phyloP scores from a whole-genome alignment of 2,888 invertebrate genomes.

The Toxonevra muliebris region DNA sequence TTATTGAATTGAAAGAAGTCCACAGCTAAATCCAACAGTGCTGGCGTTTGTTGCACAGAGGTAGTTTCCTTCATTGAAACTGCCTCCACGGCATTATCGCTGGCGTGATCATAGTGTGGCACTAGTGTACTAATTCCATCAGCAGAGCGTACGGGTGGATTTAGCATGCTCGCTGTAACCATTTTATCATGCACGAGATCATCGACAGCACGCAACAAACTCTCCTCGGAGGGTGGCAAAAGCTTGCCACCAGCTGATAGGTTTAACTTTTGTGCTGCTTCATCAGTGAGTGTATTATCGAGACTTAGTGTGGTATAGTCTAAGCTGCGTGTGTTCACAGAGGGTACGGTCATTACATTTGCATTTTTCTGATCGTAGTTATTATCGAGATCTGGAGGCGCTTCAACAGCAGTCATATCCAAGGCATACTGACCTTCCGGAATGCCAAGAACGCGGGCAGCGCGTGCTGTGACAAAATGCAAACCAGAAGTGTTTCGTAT shows the following conservation, averaged over 20 bases:
- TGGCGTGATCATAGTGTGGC: constrained; percentile 61
- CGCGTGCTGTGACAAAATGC: constrained; percentile 59
- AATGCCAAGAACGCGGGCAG: constrained; percentile 59
- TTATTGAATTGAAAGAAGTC: constrained; percentile 63
- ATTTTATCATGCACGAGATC: constrained; percentile 57
- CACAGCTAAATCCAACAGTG: constrained; percentile 59
- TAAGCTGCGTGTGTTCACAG: constrained; percentile 46
- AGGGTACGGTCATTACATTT: constrained; percentile 36
- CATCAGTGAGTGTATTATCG: constrained; percentile 61
- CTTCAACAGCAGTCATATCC: constrained; percentile 59
- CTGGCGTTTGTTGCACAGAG: constrained; percentile 41
- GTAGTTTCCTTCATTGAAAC: constrained; percentile 58
- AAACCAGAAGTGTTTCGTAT: constrained; percentile 61
- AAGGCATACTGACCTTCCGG: constrained; percentile 64
- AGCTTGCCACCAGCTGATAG: constrained; percentile 60
- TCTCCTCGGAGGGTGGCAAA: constrained; percentile 62
- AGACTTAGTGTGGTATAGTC: constrained; percentile 62
- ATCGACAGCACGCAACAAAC: constrained; percentile 59
- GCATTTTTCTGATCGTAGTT: constrained; percentile 38
- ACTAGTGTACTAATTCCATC: constrained; percentile 37
- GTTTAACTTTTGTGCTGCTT: constrained; percentile 61
- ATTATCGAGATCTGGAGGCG: constrained; percentile 50
- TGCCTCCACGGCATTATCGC: constrained; percentile 64
- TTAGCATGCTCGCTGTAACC: constrained; percentile 36
- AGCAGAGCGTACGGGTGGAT: constrained; percentile 27